Conservation (phyloP, 2,113 vertebrate species). For the Thamnophis sirtalis region DNA sequence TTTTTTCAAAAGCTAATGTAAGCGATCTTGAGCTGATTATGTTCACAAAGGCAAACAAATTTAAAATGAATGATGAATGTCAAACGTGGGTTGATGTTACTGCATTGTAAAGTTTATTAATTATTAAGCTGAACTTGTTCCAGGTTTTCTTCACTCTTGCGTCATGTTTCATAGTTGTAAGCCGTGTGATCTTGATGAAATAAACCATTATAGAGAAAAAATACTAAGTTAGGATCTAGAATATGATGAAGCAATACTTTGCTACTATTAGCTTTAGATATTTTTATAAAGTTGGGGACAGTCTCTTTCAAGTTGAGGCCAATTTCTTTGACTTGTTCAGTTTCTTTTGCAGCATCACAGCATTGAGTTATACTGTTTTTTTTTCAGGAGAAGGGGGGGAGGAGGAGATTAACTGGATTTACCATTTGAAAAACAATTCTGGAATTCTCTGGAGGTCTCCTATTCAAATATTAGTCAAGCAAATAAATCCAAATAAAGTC, state of each 20-base stretch:
- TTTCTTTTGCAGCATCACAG: neutral
- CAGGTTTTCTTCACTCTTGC: neutral
- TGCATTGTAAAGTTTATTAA: neutral
- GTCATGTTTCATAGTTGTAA: neutral
- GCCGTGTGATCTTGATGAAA: neutral
- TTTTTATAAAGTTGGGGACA: neutral
- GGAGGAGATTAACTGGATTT: neutral
- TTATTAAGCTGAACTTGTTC: neutral
- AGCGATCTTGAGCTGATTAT: neutral
- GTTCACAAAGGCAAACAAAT: neutral
- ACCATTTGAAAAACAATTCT: neutral
- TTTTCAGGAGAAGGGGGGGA: neutral
- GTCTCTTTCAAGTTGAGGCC: neutral
- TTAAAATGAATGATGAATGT: neutral
- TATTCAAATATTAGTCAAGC: neutral
- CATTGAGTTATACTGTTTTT: neutral
- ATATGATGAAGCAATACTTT: neutral
- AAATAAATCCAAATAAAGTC: neutral
- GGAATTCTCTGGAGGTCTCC: neutral
- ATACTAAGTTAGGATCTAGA: neutral
- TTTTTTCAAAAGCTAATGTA: neutral
- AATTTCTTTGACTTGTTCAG: neutral
- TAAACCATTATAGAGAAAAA: neutral
- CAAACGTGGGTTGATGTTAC: neutral
- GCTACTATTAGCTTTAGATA: neutral